Evolutionary conservation across 2,888 invertebrate genomes (phyloP).

Genomic region (Lymantria dispar): DNA sequence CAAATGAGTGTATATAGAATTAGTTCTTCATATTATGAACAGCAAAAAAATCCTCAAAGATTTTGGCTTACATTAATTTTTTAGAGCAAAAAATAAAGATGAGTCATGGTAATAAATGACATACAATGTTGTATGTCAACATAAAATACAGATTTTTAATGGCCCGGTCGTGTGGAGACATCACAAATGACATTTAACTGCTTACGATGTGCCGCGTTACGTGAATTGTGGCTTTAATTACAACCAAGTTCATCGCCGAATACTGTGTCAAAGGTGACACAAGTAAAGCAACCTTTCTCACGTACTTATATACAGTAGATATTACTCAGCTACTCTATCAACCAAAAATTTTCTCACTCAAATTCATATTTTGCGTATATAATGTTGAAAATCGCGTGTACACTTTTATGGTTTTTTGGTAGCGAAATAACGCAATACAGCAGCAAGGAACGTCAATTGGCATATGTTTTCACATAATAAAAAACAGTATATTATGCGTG

Average conservation of each 20-base stretch:
- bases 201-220: constrained; percentile 36
- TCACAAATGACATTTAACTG: constrained; percentile 31
- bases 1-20: no score
- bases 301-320: constrained; percentile 26
- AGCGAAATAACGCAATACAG: constrained; percentile 30
- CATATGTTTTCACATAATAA: constrained; percentile 43
- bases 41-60: constrained; percentile 17
- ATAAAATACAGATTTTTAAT: constrained; percentile 55
- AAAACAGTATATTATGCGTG: constrained; percentile 42
- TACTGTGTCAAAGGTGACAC: constrained; percentile 64
- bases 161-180: constrained; percentile 51
- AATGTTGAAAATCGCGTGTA: constrained; percentile 18
- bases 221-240: constrained; percentile 60
- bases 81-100: constrained; percentile 37
- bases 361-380: not conserved
- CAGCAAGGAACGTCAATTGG: constrained; percentile 24
- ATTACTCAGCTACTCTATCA: constrained; percentile 22
- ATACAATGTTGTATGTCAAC: constrained; percentile 28
- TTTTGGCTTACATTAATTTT: constrained; percentile 17
- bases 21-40: constrained; percentile 11
- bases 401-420: constrained; percentile 22
- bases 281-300: constrained; percentile 51
- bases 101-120: constrained; percentile 49
- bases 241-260: constrained; percentile 45
- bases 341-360: not conserved